Conservation (phyloP, 2,797 vertebrate species). For the Oreochromis mossambicus region DNA sequence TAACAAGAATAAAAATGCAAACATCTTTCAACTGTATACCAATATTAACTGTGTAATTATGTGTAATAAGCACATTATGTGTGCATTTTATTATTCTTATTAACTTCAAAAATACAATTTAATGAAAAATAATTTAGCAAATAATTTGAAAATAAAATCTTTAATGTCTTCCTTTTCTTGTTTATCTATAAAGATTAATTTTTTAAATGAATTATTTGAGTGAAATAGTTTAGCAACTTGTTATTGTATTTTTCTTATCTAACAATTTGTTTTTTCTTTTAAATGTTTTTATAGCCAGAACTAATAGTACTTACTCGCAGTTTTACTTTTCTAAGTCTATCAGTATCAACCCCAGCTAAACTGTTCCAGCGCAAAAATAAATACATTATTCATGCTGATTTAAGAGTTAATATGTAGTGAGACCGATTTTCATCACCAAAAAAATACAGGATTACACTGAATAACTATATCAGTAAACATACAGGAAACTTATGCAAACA, state of each 20-base stretch:
- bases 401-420: not conserved
- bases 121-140: not conserved
- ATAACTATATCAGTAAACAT: not conserved
- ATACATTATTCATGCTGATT: not conserved
- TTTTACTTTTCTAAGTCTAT: not conserved
- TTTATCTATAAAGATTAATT: not conserved
- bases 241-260: not conserved
- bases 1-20: not conserved
- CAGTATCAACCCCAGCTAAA: not conserved
- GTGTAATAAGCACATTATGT: not conserved
- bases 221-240: not conserved
- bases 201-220: not conserved
- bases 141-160: not conserved
- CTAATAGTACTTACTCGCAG: not conserved
- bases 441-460: not conserved
- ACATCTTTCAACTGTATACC: not conserved
- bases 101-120: not conserved
- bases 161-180: not conserved
- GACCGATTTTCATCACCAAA: not conserved
- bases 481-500: not conserved
- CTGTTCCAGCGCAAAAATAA: not conserved
- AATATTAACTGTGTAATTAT: not conserved
- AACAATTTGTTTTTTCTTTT: too few relatives aligned
- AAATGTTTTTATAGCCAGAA: not conserved
- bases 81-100: not conserved